Evolutionary conservation across 1,140 invertebrate genomes (phyloP).

Genomic region (Thrips palmi): DNA sequence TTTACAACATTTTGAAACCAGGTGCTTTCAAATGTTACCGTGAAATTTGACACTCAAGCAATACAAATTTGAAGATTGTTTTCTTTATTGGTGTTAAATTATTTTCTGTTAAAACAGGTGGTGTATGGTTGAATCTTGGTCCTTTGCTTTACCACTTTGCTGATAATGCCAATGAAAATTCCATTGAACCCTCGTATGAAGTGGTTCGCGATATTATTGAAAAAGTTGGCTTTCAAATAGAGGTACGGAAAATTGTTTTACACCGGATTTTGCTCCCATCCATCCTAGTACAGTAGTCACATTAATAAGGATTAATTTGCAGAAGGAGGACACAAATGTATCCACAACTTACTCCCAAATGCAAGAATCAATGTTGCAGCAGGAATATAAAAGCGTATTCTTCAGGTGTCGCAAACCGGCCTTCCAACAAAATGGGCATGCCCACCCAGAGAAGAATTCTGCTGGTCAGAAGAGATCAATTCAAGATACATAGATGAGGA

Average conservation of each 20-base stretch:
- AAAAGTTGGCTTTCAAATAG: constrained; percentile 70
- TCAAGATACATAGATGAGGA: too few relatives aligned
- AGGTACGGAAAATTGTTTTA: constrained; percentile 35
- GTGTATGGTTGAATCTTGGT: constrained; percentile 78
- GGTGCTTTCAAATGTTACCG: constrained; percentile 19
- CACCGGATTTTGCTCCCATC: neutral
- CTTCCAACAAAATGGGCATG: too few relatives aligned
- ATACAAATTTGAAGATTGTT: neutral
- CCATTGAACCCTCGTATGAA: constrained; percentile 87
- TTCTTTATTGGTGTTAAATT: constrained; percentile 1
- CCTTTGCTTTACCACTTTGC: constrained; percentile 90
- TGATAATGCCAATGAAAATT: constrained; percentile 71
- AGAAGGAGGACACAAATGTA: constrained; percentile 58
- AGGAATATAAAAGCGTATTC: constrained; percentile 77
- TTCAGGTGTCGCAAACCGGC: constrained; percentile 65
- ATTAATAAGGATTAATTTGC: constrained; percentile 20
- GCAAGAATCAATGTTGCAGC: constrained; percentile 79
- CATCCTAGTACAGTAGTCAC: neutral
- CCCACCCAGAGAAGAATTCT: too few relatives aligned
- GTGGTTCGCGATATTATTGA: constrained; percentile 63
- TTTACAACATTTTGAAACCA: constrained; percentile 78
- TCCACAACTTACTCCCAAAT: constrained; percentile 85
- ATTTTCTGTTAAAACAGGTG: constrained; percentile 37
- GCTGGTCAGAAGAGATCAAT: too few relatives aligned
- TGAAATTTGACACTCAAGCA: neutral